A percentile compares a stretch with the other conserved stretches of the same genome.
phyloP scores from a whole-genome alignment of 2,797 vertebrate species.

The Hapalemur alaotrensis region DNA sequence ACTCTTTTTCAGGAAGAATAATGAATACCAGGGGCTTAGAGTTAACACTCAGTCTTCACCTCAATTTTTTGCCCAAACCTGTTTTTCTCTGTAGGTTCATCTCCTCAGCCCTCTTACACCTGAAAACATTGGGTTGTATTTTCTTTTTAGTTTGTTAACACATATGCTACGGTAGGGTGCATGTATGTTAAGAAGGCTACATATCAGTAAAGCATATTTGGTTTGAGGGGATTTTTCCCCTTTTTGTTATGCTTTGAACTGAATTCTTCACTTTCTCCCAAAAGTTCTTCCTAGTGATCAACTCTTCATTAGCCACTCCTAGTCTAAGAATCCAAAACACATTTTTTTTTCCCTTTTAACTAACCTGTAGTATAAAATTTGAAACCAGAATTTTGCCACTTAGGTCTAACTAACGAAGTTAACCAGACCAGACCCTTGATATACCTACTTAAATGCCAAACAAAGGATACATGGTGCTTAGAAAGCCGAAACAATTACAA shows the following conservation, averaged over 20 bases:
- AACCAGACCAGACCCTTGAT: background rate
- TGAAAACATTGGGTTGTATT: background rate
- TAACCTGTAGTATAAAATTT: background rate
- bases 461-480: background rate
- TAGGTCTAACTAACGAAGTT: background rate
- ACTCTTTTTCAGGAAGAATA: conserved; percentile 28
- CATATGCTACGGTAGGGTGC: background rate
- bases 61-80: conserved; percentile 6
- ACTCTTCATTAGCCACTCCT: background rate
- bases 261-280: background rate
- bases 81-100: background rate
- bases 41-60: background rate
- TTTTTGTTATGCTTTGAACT: background rate
- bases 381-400: background rate
- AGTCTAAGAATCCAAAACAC: background rate
- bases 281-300: background rate
- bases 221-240: background rate
- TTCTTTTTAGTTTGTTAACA: background rate
- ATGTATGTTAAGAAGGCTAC: background rate
- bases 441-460: background rate
- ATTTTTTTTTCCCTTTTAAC: background rate
- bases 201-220: background rate
- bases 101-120: background rate
- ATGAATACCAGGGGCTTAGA: background rate
- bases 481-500: background rate